A percentile compares a stretch with the other conserved stretches of the same genome.
Evolutionary conservation across 2,888 invertebrate species (phyloP).

Genomic region (Cylloceria caligata): DNA sequence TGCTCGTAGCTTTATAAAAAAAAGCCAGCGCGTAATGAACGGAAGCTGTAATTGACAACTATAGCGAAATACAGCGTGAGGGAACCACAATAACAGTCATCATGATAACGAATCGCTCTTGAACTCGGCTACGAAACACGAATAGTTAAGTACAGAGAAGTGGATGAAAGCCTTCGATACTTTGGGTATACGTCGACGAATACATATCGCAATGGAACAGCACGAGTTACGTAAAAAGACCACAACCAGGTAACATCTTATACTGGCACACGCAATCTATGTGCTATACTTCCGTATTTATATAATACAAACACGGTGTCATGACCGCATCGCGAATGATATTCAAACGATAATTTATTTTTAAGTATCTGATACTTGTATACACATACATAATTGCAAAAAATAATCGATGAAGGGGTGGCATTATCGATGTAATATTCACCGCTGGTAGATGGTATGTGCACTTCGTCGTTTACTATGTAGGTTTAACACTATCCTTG

Average conservation of each 20-base stretch:
- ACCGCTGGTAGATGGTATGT: background rate
- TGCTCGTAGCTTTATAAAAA: no score
- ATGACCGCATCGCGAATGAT: background rate
- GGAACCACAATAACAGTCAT: slow-evolving; percentile 50
- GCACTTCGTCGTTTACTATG: background rate
- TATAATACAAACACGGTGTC: slow-evolving; percentile 28
- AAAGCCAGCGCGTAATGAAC: slow-evolving; percentile 5
- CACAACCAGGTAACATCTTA: slow-evolving; percentile 21
- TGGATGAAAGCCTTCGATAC: slow-evolving; percentile 45
- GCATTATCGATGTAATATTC: background rate
- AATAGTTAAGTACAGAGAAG: slow-evolving; percentile 4
- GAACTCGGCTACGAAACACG: slow-evolving; percentile 1
- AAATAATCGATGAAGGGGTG: slow-evolving; percentile 14
- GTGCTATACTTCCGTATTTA: slow-evolving; percentile 50
- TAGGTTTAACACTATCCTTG: background rate
- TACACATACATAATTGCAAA: background rate
- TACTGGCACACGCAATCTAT: slow-evolving; percentile 19
- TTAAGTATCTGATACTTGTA: background rate
- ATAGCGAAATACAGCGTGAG: slow-evolving; percentile 21
- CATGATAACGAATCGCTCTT: slow-evolving; percentile 56
- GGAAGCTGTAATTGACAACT: slow-evolving; percentile 55
- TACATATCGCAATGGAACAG: background rate
- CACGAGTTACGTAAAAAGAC: slow-evolving; percentile 52
- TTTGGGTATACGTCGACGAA: background rate
- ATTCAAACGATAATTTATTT: slow-evolving; percentile 11